These are phyloP conservation scores for Acanthopagrus latus DNA, from an alignment of 2,797 vertebrate species.

Conservation along the genomic window DNA sequence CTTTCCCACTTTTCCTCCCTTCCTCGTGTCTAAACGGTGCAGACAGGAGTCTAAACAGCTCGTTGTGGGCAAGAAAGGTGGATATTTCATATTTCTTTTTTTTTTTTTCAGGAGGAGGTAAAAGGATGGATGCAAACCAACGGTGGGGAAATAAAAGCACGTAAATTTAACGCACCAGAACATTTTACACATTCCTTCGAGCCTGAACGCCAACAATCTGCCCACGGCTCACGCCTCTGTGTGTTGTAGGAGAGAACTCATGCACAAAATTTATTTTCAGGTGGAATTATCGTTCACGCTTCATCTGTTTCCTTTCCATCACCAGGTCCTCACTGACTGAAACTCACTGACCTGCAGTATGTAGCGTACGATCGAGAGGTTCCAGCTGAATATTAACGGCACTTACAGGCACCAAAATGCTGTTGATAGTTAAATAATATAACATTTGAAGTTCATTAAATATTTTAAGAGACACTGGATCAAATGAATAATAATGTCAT, in stretches of 20 bases:
- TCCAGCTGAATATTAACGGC: not conserved
- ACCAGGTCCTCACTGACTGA: not conserved
- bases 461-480: too few species aligned
- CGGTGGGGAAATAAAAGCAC: conserved; percentile 47
- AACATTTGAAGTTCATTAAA: too few species aligned
- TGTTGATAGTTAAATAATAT: too few species aligned
- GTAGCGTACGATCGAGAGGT: too few species aligned
- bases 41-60: conserved; percentile 45
- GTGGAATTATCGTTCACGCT: conserved; percentile 30
- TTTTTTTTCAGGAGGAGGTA: conserved; percentile 34
- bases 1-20: conserved; percentile 4
- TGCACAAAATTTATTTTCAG: conserved; percentile 40
- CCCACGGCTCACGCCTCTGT: not conserved
- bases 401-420: too few species aligned
- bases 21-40: conserved; percentile 16
- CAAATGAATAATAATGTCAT: too few species aligned
- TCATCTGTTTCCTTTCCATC: conserved; percentile 22
- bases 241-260: conserved; percentile 34
- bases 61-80: not conserved
- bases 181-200: conserved; percentile 34
- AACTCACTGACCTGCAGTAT: conserved; percentile 15
- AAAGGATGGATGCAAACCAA: conserved; percentile 50
- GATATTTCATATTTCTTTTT: not conserved
- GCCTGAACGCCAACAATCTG: not conserved
- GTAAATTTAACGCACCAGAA: conserved; percentile 31